Evolutionary conservation across 2,113 vertebrate genomes (phyloP).

Genomic region (Pachycephala philippinensis): DNA sequence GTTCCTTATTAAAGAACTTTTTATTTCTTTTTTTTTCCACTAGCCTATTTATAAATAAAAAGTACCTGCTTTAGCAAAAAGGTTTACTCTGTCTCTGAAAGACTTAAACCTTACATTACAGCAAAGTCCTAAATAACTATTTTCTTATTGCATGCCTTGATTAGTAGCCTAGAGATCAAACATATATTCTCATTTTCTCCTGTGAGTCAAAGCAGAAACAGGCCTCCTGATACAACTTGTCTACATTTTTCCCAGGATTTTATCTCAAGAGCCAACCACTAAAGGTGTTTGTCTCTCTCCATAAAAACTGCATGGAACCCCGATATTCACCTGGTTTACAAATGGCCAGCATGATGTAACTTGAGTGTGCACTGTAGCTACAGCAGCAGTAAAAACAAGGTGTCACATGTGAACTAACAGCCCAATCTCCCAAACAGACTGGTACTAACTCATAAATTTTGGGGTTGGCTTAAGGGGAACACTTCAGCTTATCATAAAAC

Average conservation of each 20-base stretch:
- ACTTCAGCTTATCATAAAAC: neutral
- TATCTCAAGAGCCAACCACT: neutral
- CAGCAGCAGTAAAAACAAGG: neutral
- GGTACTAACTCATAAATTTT: neutral
- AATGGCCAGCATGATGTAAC: neutral
- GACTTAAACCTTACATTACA: neutral
- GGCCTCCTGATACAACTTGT: neutral
- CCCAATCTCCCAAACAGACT: neutral
- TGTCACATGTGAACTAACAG: neutral
- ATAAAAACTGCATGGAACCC: neutral
- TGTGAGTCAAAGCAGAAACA: neutral
- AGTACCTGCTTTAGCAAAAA: neutral
- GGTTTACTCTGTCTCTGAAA: neutral
- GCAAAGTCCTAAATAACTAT: neutral
- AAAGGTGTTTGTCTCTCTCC: neutral
- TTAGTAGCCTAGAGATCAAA: neutral
- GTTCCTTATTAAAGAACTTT: neutral
- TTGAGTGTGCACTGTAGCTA: neutral
- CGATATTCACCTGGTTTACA: neutral
- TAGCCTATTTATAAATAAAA: neutral
- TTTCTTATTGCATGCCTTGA: neutral
- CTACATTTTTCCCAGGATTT: neutral
- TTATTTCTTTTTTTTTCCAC: neutral
- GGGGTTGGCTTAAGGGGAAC: neutral
- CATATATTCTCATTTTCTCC: neutral